These are phyloP conservation scores for Trichonephila inaurata DNA, from an alignment of 1,140 invertebrate genomes.

Conservation along the genomic window DNA sequence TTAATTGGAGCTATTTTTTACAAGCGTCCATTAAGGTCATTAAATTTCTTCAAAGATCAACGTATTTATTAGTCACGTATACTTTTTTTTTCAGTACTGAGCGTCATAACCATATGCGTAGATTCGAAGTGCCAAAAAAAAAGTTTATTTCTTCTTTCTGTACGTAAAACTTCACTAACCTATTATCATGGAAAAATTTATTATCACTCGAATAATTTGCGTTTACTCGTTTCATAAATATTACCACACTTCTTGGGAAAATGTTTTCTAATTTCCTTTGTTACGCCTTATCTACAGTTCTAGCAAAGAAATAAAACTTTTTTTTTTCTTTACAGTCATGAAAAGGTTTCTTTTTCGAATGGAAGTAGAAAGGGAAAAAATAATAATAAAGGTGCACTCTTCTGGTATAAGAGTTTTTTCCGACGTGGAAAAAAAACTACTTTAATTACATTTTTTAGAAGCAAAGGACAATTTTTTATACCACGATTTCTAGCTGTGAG, in stretches of 20 bases:
- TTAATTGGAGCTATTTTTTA: neutral
- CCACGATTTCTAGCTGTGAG: neutral
- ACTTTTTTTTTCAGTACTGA: neutral
- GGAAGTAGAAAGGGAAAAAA: neutral
- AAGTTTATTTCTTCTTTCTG: neutral
- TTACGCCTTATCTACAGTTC: neutral
- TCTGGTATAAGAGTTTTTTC: neutral
- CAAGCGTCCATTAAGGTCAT: neutral
- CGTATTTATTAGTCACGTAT: neutral
- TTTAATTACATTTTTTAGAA: constrained; percentile 51
- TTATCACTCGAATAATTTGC: neutral
- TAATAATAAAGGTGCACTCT: neutral
- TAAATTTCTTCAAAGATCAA: constrained; percentile 1
- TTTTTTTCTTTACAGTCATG: neutral
- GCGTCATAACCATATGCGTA: neutral
- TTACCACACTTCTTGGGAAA: neutral
- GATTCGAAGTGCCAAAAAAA: neutral
- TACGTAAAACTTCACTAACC: neutral
- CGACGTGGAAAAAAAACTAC: neutral
- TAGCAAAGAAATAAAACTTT: neutral
- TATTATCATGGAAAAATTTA: neutral
- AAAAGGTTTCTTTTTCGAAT: neutral
- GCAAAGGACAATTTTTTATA: constrained; percentile 16
- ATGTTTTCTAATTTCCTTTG: neutral
- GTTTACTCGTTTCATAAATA: constrained; percentile 18